Evolutionary conservation across 2,888 invertebrate species (phyloP), one percentile per base, ranked within the genome.

Genomic region (Cephus pygmeus): DNA sequence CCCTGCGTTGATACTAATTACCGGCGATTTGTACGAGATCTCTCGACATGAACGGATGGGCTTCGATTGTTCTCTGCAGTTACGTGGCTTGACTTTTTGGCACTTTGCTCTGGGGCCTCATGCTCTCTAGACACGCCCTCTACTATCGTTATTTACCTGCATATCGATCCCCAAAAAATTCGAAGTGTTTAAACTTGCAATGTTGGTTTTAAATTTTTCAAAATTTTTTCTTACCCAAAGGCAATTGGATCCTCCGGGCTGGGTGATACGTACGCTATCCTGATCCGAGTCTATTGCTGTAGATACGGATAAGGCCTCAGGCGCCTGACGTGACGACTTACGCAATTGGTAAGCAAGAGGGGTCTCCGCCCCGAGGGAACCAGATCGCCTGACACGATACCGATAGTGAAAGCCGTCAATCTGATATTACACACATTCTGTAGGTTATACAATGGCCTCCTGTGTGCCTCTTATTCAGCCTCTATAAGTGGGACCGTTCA

Each of bases 361-460:
- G 56, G 56, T 56, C 56, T 56, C 56, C 56, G 56, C 56, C 23
- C 56, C 23, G 85, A 83, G 87, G 83, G 87, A 88, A 88, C 84
- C 87, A 87, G 87, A 89, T 88, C 87, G 83, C 83, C 82, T 83
- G 79, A 81, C 83, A 80, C 81, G 84, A 78, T 78, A 76, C 40
- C 36, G 83, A 89, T 85, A 88, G 90, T 89, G 90, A 90, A 90
- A 90, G 90, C 87, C 86, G 84, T 83, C 85, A 85, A 87, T 85
- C 80, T 80, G 76, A 83, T 79, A 76, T 73, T 79, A 80, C 73
- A 71, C 75, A 71, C 71, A 34, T 56, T 56, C 56, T 23, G 56
- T 56, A 23, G 23, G 56, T 56, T 56, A 56, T 56, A 56, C 56
- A 56, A 56, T 56, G 56, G 56, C 23, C 40, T 56, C 56, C 9